phyloP scores from a whole-genome alignment of 2,888 invertebrate species.

The Tetrapedia diversipes region DNA sequence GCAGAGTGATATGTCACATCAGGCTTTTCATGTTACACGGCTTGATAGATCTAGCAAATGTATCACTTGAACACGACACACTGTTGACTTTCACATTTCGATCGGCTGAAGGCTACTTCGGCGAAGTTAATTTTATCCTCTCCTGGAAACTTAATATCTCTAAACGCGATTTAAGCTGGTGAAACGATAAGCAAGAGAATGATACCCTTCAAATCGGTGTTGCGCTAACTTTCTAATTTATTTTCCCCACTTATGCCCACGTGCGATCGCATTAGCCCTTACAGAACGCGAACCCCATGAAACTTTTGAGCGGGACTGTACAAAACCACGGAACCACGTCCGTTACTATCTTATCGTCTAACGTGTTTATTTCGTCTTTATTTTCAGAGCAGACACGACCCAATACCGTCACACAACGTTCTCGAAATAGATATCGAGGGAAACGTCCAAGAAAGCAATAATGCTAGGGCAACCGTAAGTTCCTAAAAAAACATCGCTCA shows the following conservation, averaged over 20 bases:
- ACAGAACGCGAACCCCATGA: too few relatives aligned
- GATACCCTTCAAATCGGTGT: neutral
- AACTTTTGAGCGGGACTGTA: too few relatives aligned
- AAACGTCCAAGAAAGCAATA: neutral
- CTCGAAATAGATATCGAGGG: too few relatives aligned
- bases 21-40: neutral
- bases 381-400: slow-evolving; percentile 4
- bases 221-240: neutral
- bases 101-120: neutral
- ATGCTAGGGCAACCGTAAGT: slow-evolving; percentile 36
- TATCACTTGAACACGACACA: neutral
- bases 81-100: slow-evolving; percentile 12
- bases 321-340: too few relatives aligned
- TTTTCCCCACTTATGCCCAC: too few relatives aligned
- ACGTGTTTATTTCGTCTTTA: neutral
- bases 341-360: too few relatives aligned
- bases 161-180: neutral
- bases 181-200: neutral
- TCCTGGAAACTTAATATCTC: neutral
- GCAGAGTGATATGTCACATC: neutral
- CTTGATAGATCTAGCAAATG: neutral
- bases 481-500: slow-evolving; percentile 36
- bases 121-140: neutral
- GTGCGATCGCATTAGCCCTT: too few relatives aligned
- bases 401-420: neutral